Base-by-base conservation (phyloP, 2,888 invertebrate genomes). In the Drosophila koepferae region DNA sequence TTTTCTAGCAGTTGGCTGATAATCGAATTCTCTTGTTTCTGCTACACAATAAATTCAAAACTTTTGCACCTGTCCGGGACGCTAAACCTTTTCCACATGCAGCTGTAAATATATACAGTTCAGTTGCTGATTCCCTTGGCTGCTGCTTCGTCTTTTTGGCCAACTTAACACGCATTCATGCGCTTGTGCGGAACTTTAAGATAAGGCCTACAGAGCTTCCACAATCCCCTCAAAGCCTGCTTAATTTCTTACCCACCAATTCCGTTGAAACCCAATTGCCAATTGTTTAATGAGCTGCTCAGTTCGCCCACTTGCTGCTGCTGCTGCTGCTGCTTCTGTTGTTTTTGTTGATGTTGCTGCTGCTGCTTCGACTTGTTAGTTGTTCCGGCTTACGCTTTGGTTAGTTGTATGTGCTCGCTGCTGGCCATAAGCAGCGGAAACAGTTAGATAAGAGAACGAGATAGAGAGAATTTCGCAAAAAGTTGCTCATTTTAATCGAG, bases 271-370 rank as follows among this genome's bases (percentile, higher is more conserved):
- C 59, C 58, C 63, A 73, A 72, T 80, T 82, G 87, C 82, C 86
- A 86, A 84, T 84, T 86, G 84, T 82, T 82, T 85, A 85, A 85
- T 87, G 85, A 87, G 85, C 87, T 87, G 86, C 80, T 73, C 63
- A 44, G 63, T 43, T 77, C 55, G 41, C 20, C 40, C 63, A 68
- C 28, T 63, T 63, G 72, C 73, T 72, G 44, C 66, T 53, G 60
- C 48, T 23, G 41, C 56, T 6, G 70, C 20, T 20, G 1, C 20
- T 20, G 20, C 2, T 20, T 2, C 63, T 66, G 31, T 51, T 41
- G 20, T 51, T 31, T 64, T 65, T 63, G 34, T 14, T 12, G 44
- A 16, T 20, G 28, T 51, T 60, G 72, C 63, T 72, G 55, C 60
- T 69, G 49, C 56, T 56, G 63, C 7, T 31, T 60, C 20, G 46